Evolutionary conservation across 2,888 invertebrate genomes (phyloP).

Genomic region (Melanotus villosus): DNA sequence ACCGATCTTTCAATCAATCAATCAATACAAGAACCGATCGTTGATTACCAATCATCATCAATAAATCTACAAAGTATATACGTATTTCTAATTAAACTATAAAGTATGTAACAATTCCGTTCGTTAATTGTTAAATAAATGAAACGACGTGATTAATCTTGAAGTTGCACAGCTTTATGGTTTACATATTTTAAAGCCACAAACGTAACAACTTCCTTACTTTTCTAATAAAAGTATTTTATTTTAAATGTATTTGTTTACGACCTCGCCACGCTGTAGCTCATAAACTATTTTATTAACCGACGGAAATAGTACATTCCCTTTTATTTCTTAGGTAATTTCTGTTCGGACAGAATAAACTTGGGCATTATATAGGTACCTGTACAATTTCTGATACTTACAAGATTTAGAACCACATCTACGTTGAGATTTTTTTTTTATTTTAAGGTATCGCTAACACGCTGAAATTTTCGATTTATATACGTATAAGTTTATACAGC

Average conservation of each 20-base stretch:
- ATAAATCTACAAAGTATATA: too few relatives aligned
- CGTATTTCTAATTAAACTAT: too few relatives aligned
- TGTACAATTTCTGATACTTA: constrained; percentile 1
- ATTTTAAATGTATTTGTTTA: constrained; percentile 47
- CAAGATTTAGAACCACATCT: background rate
- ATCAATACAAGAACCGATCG: too few relatives aligned
- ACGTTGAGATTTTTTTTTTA: background rate
- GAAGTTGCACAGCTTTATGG: background rate
- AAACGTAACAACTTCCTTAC: constrained; percentile 41
- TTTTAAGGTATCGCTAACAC: too few relatives aligned
- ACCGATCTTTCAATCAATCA: too few relatives aligned
- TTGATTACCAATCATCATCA: too few relatives aligned
- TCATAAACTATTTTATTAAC: constrained; percentile 47
- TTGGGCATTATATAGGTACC: constrained; percentile 1
- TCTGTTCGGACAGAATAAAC: constrained; percentile 41
- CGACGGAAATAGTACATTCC: constrained; percentile 45
- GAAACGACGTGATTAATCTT: background rate
- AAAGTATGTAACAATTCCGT: background rate
- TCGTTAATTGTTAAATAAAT: background rate
- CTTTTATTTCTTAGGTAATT: constrained; percentile 45
- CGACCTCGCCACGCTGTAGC: constrained; percentile 44
- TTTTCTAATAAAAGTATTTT: constrained; percentile 45
- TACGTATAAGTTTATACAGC: too few relatives aligned
- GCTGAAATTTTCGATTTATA: too few relatives aligned
- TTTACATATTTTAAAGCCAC: constrained; percentile 31